Conservation (phyloP, 2,113 vertebrate species). For the Globicephala melas region DNA sequence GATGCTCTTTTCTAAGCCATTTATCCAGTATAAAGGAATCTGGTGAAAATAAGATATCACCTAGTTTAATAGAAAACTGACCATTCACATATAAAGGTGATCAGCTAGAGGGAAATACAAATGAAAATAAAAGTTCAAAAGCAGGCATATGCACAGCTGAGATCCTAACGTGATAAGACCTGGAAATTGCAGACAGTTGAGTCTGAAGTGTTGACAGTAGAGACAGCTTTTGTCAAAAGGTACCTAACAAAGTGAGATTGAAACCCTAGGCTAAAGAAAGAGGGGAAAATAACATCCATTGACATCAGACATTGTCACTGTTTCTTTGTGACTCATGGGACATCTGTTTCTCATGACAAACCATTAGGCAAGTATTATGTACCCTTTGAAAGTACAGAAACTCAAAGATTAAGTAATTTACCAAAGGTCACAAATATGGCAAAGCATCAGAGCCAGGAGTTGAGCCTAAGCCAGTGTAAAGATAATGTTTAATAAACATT, state of each 20-base stretch:
- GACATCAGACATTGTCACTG: not conserved
- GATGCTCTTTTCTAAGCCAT: not conserved
- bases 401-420: no score
- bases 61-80: not conserved
- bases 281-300: rapidly evolving
- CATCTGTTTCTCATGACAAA: not conserved
- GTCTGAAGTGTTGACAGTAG: not conserved
- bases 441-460: not conserved
- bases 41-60: not conserved
- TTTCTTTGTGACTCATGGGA: not conserved
- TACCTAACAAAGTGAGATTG: rapidly evolving
- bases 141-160: not conserved
- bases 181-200: rapidly evolving
- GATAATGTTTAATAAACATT: not conserved
- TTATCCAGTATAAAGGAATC: not conserved
- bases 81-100: not conserved
- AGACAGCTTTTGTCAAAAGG: not conserved
- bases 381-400: not conserved
- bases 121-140: not conserved
- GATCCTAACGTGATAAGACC: not conserved
- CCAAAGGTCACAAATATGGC: not conserved
- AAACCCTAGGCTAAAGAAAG: not conserved
- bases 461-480: not conserved
- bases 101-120: not conserved
- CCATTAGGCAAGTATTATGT: not conserved